Percentiles rank a stretch among this genome's conserved stretches.
phyloP scores from a whole-genome alignment of 2,113 vertebrate species.

The Apteryx owenii region DNA sequence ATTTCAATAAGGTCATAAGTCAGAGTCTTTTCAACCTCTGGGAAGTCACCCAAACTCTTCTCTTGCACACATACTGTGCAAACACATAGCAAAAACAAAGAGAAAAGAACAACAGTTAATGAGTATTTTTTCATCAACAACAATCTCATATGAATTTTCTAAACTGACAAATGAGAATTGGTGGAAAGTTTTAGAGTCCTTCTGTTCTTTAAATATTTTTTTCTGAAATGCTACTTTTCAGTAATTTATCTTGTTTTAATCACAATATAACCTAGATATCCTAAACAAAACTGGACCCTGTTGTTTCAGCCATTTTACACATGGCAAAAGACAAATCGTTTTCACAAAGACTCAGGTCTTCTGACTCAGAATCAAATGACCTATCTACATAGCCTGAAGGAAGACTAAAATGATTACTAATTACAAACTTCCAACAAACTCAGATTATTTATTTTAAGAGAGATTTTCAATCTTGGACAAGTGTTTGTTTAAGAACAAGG shows the following conservation, averaged over 20 bases:
- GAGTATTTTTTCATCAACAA: neutral
- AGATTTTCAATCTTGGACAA: neutral
- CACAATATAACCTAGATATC: neutral
- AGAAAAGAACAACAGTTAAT: neutral
- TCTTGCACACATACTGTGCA: neutral
- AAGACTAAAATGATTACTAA: neutral
- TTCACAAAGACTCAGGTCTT: neutral
- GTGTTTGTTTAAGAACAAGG: neutral
- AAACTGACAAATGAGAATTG: neutral
- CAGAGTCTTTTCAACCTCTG: neutral
- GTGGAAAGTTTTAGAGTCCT: neutral
- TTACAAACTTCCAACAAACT: neutral
- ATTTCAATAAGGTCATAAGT: neutral
- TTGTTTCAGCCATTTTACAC: neutral
- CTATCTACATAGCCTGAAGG: neutral
- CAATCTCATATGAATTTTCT: neutral
- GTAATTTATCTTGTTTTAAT: neutral
- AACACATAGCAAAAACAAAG: neutral
- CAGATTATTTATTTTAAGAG: neutral
- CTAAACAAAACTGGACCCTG: neutral
- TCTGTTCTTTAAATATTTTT: neutral
- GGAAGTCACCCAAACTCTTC: neutral
- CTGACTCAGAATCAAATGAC: neutral
- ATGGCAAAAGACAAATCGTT: neutral
- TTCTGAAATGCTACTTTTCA: neutral